A percentile compares a stretch with the other conserved stretches of the same genome.
Conservation (phyloP, 2,113 vertebrate genomes). For the Balaeniceps rex region DNA sequence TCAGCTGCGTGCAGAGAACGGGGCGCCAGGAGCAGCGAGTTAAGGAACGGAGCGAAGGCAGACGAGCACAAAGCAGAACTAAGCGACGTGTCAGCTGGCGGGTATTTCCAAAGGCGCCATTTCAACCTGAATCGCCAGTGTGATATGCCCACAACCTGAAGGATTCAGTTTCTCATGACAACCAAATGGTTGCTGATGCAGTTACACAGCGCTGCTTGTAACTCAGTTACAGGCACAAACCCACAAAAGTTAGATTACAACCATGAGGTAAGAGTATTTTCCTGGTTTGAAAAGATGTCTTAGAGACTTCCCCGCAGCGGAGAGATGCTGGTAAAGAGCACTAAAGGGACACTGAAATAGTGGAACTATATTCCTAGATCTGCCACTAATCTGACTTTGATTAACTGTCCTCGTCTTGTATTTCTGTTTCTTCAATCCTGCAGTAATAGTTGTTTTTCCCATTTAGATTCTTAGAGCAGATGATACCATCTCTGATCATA, state of each 20-base stretch:
- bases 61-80: background rate
- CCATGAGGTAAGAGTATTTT: background rate
- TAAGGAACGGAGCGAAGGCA: background rate
- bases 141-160: too few species aligned
- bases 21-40: background rate
- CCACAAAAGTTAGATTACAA: background rate
- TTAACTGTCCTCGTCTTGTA: background rate
- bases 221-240: background rate
- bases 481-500: background rate
- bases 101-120: background rate
- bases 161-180: background rate
- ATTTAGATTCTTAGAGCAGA: background rate
- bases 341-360: background rate
- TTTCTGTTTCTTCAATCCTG: background rate
- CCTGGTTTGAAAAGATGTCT: background rate
- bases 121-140: background rate
- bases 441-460: background rate
- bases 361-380: background rate
- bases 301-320: background rate
- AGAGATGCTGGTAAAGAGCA: background rate
- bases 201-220: background rate
- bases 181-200: background rate
- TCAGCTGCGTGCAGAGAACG: fast-evolving
- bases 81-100: fast-evolving
- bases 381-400: background rate